Conservation (phyloP, 2,888 invertebrate genomes). For the Ophion ellenae region DNA sequence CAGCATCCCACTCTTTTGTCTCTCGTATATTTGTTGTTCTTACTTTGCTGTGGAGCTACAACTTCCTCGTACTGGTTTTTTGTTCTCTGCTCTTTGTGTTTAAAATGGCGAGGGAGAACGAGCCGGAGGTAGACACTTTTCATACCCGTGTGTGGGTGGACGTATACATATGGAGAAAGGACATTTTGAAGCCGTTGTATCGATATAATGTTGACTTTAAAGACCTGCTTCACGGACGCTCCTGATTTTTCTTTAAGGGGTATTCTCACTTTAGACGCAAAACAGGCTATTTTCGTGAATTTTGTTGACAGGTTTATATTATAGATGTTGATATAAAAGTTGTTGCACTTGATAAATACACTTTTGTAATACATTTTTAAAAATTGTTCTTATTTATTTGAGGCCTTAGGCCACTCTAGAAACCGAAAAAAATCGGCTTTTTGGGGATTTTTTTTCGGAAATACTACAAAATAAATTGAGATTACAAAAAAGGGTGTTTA, state of each 20-base stretch:
- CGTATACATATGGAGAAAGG: background rate
- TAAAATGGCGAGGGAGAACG: background rate
- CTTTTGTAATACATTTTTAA: too few relatives aligned
- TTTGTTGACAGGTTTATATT: too few relatives aligned
- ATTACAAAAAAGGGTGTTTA: too few relatives aligned
- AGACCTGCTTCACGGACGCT: background rate
- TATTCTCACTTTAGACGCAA: too few relatives aligned
- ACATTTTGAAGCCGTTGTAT: background rate
- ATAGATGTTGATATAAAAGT: too few relatives aligned
- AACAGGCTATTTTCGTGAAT: too few relatives aligned
- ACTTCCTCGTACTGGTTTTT: background rate
- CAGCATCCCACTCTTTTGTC: slow-evolving; percentile 20
- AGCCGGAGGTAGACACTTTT: background rate
- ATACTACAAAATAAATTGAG: too few relatives aligned
- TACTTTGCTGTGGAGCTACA: background rate
- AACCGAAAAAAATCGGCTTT: too few relatives aligned
- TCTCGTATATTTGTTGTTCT: background rate
- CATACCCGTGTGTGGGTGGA: background rate
- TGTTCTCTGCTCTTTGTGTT: slow-evolving; percentile 11
- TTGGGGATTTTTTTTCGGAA: too few relatives aligned
- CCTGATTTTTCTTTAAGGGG: background rate
- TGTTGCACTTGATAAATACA: too few relatives aligned
- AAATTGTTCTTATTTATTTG: too few relatives aligned
- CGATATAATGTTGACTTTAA: background rate
- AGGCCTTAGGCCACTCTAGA: too few relatives aligned